Conservation (phyloP, 2,888 invertebrate genomes). For the Archips crataeganus region DNA sequence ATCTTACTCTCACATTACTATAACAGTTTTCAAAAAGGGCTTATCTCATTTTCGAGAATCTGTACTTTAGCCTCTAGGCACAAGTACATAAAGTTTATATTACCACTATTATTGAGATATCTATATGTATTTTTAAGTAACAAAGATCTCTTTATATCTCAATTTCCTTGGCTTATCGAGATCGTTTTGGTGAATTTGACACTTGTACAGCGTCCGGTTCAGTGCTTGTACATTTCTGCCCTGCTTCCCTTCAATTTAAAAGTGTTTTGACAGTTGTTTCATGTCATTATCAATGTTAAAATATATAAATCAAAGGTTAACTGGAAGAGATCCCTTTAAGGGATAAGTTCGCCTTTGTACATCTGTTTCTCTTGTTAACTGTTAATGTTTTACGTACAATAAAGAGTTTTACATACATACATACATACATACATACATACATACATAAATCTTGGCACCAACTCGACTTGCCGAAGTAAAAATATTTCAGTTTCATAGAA, state of each 20-base stretch:
- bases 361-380: too few relatives aligned
- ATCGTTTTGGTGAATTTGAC: conserved; percentile 39
- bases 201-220: conserved; percentile 33
- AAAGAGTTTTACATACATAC: too few relatives aligned
- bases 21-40: background rate
- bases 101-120: background rate
- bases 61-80: background rate
- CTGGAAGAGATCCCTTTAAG: too few relatives aligned
- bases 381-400: too few relatives aligned
- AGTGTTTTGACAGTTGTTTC: conserved; percentile 19
- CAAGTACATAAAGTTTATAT: background rate
- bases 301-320: too few relatives aligned
- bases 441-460: too few relatives aligned
- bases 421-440: too few relatives aligned
- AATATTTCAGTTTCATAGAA: too few relatives aligned
- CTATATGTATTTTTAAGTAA: background rate
- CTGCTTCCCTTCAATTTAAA: conserved; percentile 21
- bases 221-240: conserved; percentile 23
- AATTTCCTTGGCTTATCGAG: conserved; percentile 24
- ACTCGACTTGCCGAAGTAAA: too few relatives aligned
- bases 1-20: background rate
- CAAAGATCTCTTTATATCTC: background rate
- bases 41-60: background rate
- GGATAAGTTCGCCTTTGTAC: too few relatives aligned
- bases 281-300: background rate